These are phyloP conservation scores for Ostrea edulis DNA, from an alignment of 1,140 invertebrate genomes.

Conservation along the genomic window DNA sequence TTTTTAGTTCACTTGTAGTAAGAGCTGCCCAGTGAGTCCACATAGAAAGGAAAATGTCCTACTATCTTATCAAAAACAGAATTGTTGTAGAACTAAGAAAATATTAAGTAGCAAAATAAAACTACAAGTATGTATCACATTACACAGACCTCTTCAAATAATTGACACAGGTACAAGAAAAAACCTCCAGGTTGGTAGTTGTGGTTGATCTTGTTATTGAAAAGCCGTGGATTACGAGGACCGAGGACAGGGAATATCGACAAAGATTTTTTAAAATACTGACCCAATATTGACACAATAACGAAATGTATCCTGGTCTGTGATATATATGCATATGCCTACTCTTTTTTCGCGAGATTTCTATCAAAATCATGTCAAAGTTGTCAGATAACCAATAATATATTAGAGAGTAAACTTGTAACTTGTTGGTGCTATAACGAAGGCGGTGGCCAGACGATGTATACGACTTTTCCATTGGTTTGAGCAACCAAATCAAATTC, in stretches of 20 bases:
- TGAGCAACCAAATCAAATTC: too few relatives aligned
- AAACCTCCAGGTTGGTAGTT: neutral
- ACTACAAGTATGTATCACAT: too few relatives aligned
- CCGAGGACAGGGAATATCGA: neutral
- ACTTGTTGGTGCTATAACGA: neutral
- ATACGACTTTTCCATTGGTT: too few relatives aligned
- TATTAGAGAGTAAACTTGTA: neutral
- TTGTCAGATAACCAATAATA: neutral
- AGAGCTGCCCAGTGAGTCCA: too few relatives aligned
- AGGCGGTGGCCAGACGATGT: too few relatives aligned
- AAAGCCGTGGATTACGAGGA: neutral
- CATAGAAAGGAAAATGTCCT: too few relatives aligned
- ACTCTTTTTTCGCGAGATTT: neutral
- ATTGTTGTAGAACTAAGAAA: too few relatives aligned
- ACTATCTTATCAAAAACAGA: too few relatives aligned
- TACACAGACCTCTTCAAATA: too few relatives aligned
- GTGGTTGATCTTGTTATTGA: neutral
- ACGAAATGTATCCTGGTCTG: neutral
- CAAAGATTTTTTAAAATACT: neutral
- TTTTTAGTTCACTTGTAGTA: too few relatives aligned
- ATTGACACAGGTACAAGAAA: too few relatives aligned
- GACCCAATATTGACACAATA: neutral
- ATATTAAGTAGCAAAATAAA: too few relatives aligned
- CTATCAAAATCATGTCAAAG: neutral
- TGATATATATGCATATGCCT: neutral